Conservation (phyloP, 92 coral and sea anemone genomes). For the Plumapathes pennacea region DNA sequence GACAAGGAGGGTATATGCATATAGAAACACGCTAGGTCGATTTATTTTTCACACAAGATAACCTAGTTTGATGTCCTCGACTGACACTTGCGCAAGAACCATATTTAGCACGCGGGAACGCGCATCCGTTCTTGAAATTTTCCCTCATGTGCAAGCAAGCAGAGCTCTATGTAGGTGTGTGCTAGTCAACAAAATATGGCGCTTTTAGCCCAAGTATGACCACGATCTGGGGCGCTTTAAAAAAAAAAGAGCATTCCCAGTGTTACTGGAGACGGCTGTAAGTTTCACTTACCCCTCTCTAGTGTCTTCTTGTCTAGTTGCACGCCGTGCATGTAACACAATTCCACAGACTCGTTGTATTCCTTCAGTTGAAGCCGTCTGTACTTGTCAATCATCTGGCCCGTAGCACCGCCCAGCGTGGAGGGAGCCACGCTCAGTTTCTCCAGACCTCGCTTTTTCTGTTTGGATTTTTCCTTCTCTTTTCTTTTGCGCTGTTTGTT, state of each 20-base stretch:
- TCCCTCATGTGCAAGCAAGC: background rate
- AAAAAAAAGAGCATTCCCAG: background rate
- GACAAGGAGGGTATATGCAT: background rate
- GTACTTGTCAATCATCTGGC: slow-evolving; percentile 72
- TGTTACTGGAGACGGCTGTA: background rate
- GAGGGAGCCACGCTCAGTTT: slow-evolving; percentile 75
- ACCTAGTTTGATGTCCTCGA: background rate
- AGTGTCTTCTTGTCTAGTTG: slow-evolving; percentile 71
- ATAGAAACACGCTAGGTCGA: too few species aligned
- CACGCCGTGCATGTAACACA: slow-evolving; percentile 94
- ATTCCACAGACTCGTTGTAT: slow-evolving; percentile 72
- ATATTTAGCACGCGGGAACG: background rate
- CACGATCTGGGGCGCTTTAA: background rate
- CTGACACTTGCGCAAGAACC: background rate
- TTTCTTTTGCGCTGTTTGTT: slow-evolving; percentile 84
- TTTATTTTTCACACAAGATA: background rate
- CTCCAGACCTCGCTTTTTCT: slow-evolving; percentile 56
- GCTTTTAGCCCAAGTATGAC: background rate
- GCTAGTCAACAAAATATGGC: too few species aligned
- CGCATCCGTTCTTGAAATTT: background rate
- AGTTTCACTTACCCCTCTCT: slow-evolving; percentile 65
- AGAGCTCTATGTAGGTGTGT: too few species aligned
- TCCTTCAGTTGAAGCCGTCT: slow-evolving; percentile 74
- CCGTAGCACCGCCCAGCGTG: slow-evolving; percentile 82
- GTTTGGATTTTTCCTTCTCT: slow-evolving; percentile 83